phyloP scores from a whole-genome alignment of 2,113 vertebrate species.

The Jacana jacana region DNA sequence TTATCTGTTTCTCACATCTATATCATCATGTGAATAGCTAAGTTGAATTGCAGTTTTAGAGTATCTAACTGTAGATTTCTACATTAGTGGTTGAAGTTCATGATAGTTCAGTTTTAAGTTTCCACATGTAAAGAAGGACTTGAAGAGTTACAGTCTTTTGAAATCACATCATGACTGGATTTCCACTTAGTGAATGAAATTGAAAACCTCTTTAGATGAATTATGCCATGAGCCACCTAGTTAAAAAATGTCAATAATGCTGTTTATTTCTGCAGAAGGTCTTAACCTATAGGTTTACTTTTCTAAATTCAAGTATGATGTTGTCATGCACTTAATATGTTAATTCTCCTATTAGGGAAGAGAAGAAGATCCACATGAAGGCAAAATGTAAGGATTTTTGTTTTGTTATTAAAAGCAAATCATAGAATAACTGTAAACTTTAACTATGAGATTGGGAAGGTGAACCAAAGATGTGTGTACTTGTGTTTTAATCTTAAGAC shows the following conservation, averaged over 20 bases:
- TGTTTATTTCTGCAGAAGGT: neutral
- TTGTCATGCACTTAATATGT: slow-evolving; percentile 20
- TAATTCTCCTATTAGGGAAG: slow-evolving; percentile 80
- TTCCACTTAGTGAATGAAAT: neutral
- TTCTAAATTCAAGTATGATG: neutral
- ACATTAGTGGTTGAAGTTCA: neutral
- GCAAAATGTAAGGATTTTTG: slow-evolving; percentile 90
- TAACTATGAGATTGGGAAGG: neutral
- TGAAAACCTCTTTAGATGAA: neutral
- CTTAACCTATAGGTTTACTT: neutral
- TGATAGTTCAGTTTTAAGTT: neutral
- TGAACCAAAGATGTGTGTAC: neutral
- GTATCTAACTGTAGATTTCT: neutral
- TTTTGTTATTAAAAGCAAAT: slow-evolving; percentile 13
- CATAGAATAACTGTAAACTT: neutral
- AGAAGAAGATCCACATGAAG: slow-evolving; percentile 98
- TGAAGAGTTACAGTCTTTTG: neutral
- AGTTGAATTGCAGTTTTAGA: neutral
- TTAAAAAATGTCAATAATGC: neutral
- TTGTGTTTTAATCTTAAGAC: neutral
- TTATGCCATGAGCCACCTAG: neutral
- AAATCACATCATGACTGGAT: neutral
- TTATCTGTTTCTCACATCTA: neutral
- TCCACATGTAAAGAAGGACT: neutral
- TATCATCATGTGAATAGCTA: neutral